phyloP scores from a whole-genome alignment of 2,113 vertebrate genomes.

The Typhlomys cinereus region DNA sequence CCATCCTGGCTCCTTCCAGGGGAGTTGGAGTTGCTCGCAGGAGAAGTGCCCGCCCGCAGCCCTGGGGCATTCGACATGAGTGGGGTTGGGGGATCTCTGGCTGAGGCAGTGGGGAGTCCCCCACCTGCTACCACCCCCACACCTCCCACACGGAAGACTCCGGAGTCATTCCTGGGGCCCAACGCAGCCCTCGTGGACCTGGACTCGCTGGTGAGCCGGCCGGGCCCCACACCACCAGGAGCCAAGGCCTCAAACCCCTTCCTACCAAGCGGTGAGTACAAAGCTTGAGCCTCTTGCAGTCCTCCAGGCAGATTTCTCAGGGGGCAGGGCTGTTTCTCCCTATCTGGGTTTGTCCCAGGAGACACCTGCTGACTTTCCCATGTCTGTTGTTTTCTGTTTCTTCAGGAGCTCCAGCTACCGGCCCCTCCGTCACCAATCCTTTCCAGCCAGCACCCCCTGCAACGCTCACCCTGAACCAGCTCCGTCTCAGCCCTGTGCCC shows the following conservation, averaged over 20 bases:
- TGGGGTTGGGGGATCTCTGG: slow-evolving; percentile 89
- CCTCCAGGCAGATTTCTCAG: background rate
- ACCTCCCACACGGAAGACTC: slow-evolving; percentile 91
- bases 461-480: slow-evolving; percentile 91
- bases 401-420: slow-evolving; percentile 45
- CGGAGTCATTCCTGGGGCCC: slow-evolving; percentile 94
- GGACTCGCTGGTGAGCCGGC: slow-evolving; percentile 92
- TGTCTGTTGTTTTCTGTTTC: slow-evolving; percentile 44
- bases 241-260: slow-evolving; percentile 91
- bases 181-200: slow-evolving; percentile 94
- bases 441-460: slow-evolving; percentile 82
- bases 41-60: slow-evolving; percentile 77
- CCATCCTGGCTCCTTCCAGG: slow-evolving; percentile 57
- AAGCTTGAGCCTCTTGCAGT: background rate
- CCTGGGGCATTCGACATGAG: slow-evolving; percentile 83
- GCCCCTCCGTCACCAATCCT: slow-evolving; percentile 81
- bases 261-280: slow-evolving; percentile 89
- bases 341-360: background rate
- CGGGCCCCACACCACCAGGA: slow-evolving; percentile 81
- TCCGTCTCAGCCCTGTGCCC: slow-evolving; percentile 92
- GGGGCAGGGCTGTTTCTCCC: background rate
- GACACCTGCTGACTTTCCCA: slow-evolving; percentile 52
- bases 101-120: slow-evolving; percentile 74
- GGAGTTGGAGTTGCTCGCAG: slow-evolving; percentile 80
- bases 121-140: slow-evolving; percentile 72